Base-by-base conservation (phyloP, 1,140 invertebrate species). In the Lepidurus couesii region DNA sequence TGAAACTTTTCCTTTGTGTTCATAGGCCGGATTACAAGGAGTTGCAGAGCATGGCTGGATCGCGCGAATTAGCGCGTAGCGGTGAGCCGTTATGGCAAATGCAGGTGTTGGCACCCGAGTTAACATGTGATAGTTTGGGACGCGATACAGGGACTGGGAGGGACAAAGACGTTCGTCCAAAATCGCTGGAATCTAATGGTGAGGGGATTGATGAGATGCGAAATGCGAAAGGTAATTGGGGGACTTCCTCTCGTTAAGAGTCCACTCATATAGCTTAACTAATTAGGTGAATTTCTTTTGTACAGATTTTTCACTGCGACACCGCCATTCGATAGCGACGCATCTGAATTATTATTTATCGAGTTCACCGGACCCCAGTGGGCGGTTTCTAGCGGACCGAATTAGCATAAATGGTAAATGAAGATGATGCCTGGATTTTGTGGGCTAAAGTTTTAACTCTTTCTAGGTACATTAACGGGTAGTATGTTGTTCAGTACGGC, bases 271-370 rank as follows among this genome's bases (percentile, higher is more conserved):
- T 75, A 26, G 7, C 7, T 78, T 0, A 26, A 34, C 4, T 78
- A 42, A 26, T 77, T 42, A 13, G 1, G 24, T 75, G 16, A 73
- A 65, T 21, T 78, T 13, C 21, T 77, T 16, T 26, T 77, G 6
- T 42, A 10, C 42, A 78, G 77, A 77, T 45, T 45, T 53, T 88
- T 87, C 88, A 85, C 90, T 91, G 86, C 92, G 92, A 87, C 93
- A 95, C 88, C 91, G 93, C 86, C 93, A 95, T 92, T 94, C 93
- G 90, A 93, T 95, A 89, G 92, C 92, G 86, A 92, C 92, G 87
- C 93, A 95, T 90, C 92, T 94, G 90, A 93, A 90, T 89, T 87
- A 85, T 82, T 88, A 88, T 82, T 85, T 85, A 81, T 85, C 86
- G 13, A 26, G 44, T 74, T n/a, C 47, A 11, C 16, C 53, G 13